A percentile compares a stretch with the other conserved stretches of the same genome.
Conservation (phyloP, 2,888 invertebrate species). For the Andrena fulva region DNA sequence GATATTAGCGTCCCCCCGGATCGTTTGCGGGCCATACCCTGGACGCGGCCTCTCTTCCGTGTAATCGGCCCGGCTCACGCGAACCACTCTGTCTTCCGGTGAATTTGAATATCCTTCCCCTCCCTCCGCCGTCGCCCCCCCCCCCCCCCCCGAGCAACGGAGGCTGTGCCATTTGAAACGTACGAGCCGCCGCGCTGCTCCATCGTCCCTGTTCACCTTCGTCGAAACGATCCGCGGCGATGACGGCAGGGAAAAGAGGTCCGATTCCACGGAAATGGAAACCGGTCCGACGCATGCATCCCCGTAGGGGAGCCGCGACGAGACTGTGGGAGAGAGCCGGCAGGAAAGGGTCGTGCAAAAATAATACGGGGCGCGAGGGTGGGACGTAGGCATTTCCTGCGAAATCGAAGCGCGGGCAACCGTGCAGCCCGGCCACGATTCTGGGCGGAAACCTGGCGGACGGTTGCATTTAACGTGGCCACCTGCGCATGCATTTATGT, state of each 20-base stretch:
- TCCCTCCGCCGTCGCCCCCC: no score
- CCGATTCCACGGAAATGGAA: constrained; percentile 29
- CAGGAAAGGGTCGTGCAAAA: not conserved
- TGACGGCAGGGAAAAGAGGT: not conserved
- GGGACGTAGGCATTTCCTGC: not conserved
- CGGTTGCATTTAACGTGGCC: constrained; percentile 42
- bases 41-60: constrained; percentile 6
- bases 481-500: constrained; percentile 48
- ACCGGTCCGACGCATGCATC: constrained; percentile 27
- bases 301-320: constrained; percentile 3
- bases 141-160: not conserved
- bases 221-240: not conserved
- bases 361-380: not conserved
- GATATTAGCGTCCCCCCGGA: constrained; percentile 36
- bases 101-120: constrained; percentile 1
- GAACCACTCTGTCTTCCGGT: not conserved
- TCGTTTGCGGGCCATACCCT: constrained; percentile 12
- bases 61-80: constrained; percentile 18
- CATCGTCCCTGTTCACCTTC: not conserved
- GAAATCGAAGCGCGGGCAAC: constrained; percentile 23
- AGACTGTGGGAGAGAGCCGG: not conserved
- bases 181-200: not conserved
- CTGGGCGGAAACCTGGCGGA: constrained; percentile 24
- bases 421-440: constrained; percentile 23
- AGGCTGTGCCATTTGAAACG: not conserved